phyloP scores from a whole-genome alignment of 2,797 vertebrate species.

The Oreochromis grahami region DNA sequence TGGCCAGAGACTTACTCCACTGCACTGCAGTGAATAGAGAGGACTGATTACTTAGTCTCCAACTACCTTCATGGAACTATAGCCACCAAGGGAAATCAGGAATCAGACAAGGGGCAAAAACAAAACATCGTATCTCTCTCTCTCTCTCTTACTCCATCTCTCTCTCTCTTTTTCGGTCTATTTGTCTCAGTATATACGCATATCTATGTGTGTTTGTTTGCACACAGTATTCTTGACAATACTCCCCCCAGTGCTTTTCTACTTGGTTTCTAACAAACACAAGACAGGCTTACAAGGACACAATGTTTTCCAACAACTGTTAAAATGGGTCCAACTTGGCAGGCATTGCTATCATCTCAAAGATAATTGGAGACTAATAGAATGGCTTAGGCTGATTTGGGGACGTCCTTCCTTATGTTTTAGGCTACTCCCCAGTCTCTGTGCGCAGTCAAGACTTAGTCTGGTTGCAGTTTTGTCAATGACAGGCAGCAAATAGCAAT shows the following conservation, averaged over 20 bases:
- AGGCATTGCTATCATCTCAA: slow-evolving; percentile 61
- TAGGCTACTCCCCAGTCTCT: slow-evolving; percentile 54
- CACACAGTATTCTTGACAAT: neutral
- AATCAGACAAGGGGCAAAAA: slow-evolving; percentile 12
- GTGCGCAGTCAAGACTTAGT: slow-evolving; percentile 46
- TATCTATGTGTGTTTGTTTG: neutral
- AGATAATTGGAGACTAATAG: slow-evolving; percentile 75
- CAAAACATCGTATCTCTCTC: neutral
- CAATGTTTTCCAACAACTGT: slow-evolving; percentile 38
- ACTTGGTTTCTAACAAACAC: slow-evolving; percentile 7
- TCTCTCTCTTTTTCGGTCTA: neutral
- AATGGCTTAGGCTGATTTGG: slow-evolving; percentile 55
- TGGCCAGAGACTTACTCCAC: neutral
- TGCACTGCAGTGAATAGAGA: neutral
- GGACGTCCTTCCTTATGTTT: slow-evolving; percentile 52
- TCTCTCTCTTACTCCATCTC: neutral
- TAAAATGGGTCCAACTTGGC: slow-evolving; percentile 61
- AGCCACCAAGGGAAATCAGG: slow-evolving; percentile 27
- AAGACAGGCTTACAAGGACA: slow-evolving; percentile 12
- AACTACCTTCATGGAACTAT: neutral
- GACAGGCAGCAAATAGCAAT: slow-evolving; percentile 64
- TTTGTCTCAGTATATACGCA: neutral
- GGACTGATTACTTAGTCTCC: slow-evolving; percentile 17
- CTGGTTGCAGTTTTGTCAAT: slow-evolving; percentile 61
- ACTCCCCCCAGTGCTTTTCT: neutral